Evolutionary conservation across 2,888 invertebrate genomes (phyloP).

Genomic region (Zaprionus lineosus): DNA sequence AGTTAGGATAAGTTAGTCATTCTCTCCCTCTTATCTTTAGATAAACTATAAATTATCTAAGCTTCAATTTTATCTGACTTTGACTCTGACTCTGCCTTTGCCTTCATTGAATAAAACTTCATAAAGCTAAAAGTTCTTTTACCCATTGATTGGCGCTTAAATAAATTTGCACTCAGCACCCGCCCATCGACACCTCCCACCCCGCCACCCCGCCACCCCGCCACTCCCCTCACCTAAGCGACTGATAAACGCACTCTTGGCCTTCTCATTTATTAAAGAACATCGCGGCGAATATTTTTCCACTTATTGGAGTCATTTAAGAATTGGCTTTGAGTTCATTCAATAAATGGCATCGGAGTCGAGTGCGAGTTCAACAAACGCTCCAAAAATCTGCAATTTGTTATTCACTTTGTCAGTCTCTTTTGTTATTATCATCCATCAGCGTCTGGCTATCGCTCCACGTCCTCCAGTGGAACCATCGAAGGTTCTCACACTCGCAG

Average conservation of each 20-base stretch:
- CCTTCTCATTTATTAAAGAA: constrained; percentile 21
- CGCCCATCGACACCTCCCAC: no score
- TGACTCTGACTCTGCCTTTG: not conserved
- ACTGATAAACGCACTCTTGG: constrained; percentile 43
- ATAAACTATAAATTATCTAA: no score
- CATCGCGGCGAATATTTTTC: not conserved
- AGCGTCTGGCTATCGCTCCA: not conserved
- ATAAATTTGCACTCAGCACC: constrained; percentile 34
- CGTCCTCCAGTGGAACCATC: no score
- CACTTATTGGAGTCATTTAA: constrained; percentile 30
- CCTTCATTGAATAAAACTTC: not conserved
- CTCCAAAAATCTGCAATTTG: constrained; percentile 47
- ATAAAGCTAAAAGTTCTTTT: constrained; percentile 14
- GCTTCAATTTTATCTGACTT: no score
- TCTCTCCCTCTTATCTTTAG: no score
- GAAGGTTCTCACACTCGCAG: constrained; percentile 38
- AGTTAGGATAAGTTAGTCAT: no score
- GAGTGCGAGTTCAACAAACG: constrained; percentile 58
- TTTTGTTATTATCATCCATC: constrained; percentile 35
- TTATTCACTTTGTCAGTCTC: constrained; percentile 35
- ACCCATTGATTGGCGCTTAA: constrained; percentile 22
- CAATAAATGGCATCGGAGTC: constrained; percentile 18
- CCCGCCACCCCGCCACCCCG: no score
- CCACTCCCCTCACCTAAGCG: no score
- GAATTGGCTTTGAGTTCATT: constrained; percentile 14